Base-by-base conservation (phyloP, 2,797 vertebrate genomes). In the Echeneis naucrates region DNA sequence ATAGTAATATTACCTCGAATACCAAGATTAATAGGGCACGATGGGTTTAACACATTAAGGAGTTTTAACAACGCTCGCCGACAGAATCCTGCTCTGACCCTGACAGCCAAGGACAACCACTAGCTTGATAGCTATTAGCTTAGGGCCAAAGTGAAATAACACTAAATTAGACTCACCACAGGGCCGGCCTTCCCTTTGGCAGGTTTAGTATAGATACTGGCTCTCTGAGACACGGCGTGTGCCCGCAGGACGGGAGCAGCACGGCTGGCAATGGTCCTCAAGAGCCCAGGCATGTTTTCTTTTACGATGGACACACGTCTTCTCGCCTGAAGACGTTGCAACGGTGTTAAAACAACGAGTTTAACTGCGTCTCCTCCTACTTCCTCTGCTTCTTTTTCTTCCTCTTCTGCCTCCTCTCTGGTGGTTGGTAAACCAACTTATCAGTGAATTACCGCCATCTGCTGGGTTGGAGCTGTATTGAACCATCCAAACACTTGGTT, bases 51-150 rank as follows among this genome's bases (percentile, higher is more conserved):
- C 23, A 4, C 9, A 26, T 14, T 1, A 21, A 4, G 50, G 1
- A 2, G 0, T 4, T 30, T 26, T 9, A 17, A 23, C 16, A 11
- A 1, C 0, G 2, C 4, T 32, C 5, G n/a, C n/a, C 33, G 5
- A 19, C 12, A 45, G 1, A 44, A 5, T 7, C 1, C 2, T 0
- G 8, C 26, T 40, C 30, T 87, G 89, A 89, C 87, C 84, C 87
- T 65, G 13, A 47, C 76, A 24, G 71, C 48, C 89, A 89, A 89
- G 82, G 89, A 72, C 89, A 33, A 16, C 57, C 17, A 35, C n/a
- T 74, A 67, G 67, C 30, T 61, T 55, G 5, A 8, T n/a, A 59
- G 19, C 50, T 14, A 4, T 10, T n/a, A 59, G 19, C 50, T 14
- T 12, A 0, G 40, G 12, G n/a, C 17, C 16, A 21, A 21, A n/a